Evolutionary conservation across 2,797 vertebrate genomes (phyloP).

Genomic region (Acipenser ruthenus): DNA sequence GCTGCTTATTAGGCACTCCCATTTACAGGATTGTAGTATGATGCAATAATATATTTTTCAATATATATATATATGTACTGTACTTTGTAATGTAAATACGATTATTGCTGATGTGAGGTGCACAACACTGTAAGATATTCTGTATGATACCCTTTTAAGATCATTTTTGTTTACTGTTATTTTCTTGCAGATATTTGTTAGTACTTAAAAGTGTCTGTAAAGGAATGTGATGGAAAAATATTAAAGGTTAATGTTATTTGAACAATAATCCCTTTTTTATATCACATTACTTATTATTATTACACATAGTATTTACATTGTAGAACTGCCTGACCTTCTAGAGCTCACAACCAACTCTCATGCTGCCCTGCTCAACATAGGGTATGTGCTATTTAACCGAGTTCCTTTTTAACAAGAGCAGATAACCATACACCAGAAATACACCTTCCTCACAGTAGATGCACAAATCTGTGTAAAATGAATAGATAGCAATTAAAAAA

Average conservation of each 20-base stretch:
- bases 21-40: conserved; percentile 58
- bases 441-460: too few species aligned
- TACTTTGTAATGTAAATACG: conserved; percentile 39
- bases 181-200: conserved; percentile 31
- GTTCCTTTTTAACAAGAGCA: too few species aligned
- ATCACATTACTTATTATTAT: too few species aligned
- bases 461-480: too few species aligned
- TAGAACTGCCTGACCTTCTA: too few species aligned
- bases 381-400: too few species aligned
- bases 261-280: conserved; percentile 3
- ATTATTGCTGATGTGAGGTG: conserved; percentile 18
- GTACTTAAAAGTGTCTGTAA: conserved; percentile 32
- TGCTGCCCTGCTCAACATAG: too few species aligned
- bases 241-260: conserved; percentile 32
- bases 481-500: too few species aligned
- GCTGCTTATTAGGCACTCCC: conserved; percentile 51
- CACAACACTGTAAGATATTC: conserved; percentile 27
- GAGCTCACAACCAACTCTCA: too few species aligned
- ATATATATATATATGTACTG: conserved; percentile 38
- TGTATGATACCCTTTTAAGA: conserved; percentile 26
- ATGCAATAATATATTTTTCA: conserved; percentile 62
- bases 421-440: too few species aligned
- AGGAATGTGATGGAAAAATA: conserved; percentile 27
- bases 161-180: conserved; percentile 38
- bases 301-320: too few species aligned